phyloP scores from a whole-genome alignment of 2,113 vertebrate genomes.

The Salvelinus namaycush region DNA sequence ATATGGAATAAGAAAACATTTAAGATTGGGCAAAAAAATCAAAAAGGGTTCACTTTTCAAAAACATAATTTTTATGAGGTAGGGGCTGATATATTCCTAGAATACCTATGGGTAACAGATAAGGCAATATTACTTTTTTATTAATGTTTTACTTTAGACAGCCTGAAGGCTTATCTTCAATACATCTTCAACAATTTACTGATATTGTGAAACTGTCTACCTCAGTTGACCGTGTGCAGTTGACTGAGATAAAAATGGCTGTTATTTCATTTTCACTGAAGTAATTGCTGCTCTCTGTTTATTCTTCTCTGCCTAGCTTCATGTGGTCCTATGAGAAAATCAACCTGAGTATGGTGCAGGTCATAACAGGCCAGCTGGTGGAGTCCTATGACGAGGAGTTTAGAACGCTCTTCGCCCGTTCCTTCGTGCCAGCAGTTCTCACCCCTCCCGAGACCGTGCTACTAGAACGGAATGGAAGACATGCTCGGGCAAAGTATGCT shows the following conservation, averaged over 20 bases:
- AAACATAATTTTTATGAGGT: too few relatives aligned
- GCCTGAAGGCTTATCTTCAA: too few relatives aligned
- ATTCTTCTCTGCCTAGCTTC: slow-evolving; percentile 74
- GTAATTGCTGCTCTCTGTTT: neutral
- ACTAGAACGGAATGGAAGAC: slow-evolving; percentile 69
- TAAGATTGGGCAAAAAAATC: too few relatives aligned
- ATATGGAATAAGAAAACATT: too few relatives aligned
- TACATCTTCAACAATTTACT: neutral
- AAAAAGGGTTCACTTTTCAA: too few relatives aligned
- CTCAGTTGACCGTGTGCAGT: too few relatives aligned
- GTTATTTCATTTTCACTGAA: neutral
- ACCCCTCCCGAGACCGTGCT: slow-evolving; percentile 66
- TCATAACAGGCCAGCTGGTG: slow-evolving; percentile 89
- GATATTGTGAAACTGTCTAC: neutral
- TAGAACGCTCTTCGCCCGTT: slow-evolving; percentile 85
- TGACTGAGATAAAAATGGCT: too few relatives aligned
- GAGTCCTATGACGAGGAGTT: slow-evolving; percentile 91
- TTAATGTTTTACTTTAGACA: too few relatives aligned
- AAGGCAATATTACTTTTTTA: too few relatives aligned
- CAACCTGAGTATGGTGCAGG: slow-evolving; percentile 89
- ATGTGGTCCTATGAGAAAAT: slow-evolving; percentile 94
- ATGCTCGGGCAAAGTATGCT: slow-evolving; percentile 70
- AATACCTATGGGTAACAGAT: too few relatives aligned
- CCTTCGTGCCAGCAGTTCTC: slow-evolving; percentile 70
- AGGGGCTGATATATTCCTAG: too few relatives aligned